Evolutionary conservation across 2,888 invertebrate genomes (phyloP), one percentile per base, ranked within the genome.

Genomic region (Pseudoips prasinana): DNA sequence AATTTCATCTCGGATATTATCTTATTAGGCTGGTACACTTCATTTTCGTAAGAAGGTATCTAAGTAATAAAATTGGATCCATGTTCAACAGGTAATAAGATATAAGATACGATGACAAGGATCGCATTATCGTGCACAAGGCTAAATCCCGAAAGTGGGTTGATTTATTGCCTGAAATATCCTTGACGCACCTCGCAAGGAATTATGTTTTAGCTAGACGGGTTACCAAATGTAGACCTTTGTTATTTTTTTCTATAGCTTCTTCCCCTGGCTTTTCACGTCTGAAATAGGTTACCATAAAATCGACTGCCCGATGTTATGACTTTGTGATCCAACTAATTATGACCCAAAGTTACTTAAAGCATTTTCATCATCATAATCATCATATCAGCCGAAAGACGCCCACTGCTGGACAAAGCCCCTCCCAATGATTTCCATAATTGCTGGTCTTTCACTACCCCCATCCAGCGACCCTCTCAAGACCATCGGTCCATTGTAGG

Each of bases 1-100:
- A 18, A 18, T 18, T 18, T 18, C 3, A 6, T 6, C 18, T 3
- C 6, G 6, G 6, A 18, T 6, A 18, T 18, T 18, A 18, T 18
- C 18, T 5, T 5, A 18, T n/a, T n/a, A n/a, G n/a, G n/a, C n/a
- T n/a, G n/a, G 6, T 6, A 29, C 43, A 56, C 51, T 57, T 60
- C 34, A 57, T 64, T 62, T 59, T 48, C 50, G 46, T 44, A n/a
- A n/a, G n/a, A n/a, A n/a, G n/a, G n/a, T n/a, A n/a, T n/a, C n/a
- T n/a, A 54, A 56, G 52, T 64, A 62, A 64, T 62, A 63, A 64
- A 64, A 69, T 68, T 59, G 63, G 60, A 60, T 57, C 62, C 58
- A 32, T 68, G 68, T 72, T 75, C 74, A 80, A 79, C 77, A 78
- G 70, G 76, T 77, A 73, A 76, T 76, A 75, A 75, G 70, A 71